These are phyloP conservation scores for Tetraodon nigroviridis DNA, from an alignment of 2,113 vertebrate genomes.

Conservation along the genomic window DNA sequence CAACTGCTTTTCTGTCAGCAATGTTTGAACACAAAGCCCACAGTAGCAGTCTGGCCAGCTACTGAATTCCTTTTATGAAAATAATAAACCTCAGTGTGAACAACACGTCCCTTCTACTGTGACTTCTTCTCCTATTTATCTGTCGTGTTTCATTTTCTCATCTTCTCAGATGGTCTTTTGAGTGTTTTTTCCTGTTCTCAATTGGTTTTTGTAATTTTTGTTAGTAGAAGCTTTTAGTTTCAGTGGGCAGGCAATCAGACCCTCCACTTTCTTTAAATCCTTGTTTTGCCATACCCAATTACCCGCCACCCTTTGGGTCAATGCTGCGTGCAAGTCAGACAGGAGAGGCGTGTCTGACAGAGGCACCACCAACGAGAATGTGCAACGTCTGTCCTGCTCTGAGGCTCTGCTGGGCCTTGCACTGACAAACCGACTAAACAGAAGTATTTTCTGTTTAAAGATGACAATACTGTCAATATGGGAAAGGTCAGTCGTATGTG, in stretches of 20 bases:
- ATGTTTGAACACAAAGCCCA: conserved; percentile 2
- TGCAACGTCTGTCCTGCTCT: neutral
- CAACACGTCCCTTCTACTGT: neutral
- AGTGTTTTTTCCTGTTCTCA: conserved; percentile 27
- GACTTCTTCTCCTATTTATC: neutral
- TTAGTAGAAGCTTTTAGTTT: neutral
- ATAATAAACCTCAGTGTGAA: neutral
- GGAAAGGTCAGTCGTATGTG: conserved; percentile 31
- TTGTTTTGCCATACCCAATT: conserved; percentile 67
- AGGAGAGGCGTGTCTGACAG: conserved; percentile 39
- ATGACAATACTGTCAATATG: conserved; percentile 51
- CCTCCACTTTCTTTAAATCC: conserved; percentile 37
- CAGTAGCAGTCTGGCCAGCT: neutral
- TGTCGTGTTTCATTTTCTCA: neutral
- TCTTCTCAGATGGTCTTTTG: neutral
- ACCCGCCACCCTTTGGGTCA: conserved; percentile 58
- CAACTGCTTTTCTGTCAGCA: neutral
- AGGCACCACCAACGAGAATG: conserved; percentile 31
- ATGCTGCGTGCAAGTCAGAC: conserved; percentile 47
- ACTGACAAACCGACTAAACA: conserved; percentile 28
- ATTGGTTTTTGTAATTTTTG: neutral
- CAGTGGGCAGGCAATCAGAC: conserved; percentile 22
- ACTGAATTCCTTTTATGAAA: conserved; percentile 12
- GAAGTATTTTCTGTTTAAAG: conserved; percentile 36
- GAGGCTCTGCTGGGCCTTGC: conserved; percentile 7